Evolutionary conservation across 2,113 vertebrate genomes (phyloP).

Genomic region (Glareola pratincola): DNA sequence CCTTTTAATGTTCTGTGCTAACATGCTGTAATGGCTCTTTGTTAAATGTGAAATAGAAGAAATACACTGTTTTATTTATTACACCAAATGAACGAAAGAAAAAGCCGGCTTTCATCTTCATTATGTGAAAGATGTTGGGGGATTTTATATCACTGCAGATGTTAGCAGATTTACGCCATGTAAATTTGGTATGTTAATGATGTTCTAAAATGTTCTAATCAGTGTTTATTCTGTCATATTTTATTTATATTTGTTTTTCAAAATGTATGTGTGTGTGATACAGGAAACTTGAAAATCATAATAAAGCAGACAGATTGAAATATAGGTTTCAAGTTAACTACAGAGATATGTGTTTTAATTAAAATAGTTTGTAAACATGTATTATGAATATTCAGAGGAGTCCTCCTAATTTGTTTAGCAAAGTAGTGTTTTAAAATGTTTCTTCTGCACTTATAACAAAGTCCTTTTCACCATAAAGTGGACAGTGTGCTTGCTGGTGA

Average conservation of each 20-base stretch:
- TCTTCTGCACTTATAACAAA: not conserved
- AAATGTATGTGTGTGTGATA: not conserved
- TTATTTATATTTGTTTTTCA: not conserved
- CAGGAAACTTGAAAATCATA: not conserved
- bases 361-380: not conserved
- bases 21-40: not conserved
- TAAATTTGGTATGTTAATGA: not conserved
- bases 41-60: not conserved
- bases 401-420: not conserved
- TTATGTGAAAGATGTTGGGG: not conserved
- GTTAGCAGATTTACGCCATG: not conserved
- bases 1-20: not conserved
- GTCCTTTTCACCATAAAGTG: not conserved
- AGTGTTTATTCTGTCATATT: not conserved
- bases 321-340: not conserved
- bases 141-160: slow-evolving; percentile 7
- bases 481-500: not conserved
- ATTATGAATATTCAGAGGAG: not conserved
- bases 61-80: not conserved
- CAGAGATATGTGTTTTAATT: not conserved
- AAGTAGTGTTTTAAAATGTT: not conserved
- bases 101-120: not conserved
- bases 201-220: not conserved
- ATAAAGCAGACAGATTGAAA: not conserved
- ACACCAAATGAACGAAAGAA: not conserved